Percentiles rank a stretch among this genome's conserved stretches.
phyloP scores from a whole-genome alignment of 1,140 invertebrate species.

The Spodoptera litura region DNA sequence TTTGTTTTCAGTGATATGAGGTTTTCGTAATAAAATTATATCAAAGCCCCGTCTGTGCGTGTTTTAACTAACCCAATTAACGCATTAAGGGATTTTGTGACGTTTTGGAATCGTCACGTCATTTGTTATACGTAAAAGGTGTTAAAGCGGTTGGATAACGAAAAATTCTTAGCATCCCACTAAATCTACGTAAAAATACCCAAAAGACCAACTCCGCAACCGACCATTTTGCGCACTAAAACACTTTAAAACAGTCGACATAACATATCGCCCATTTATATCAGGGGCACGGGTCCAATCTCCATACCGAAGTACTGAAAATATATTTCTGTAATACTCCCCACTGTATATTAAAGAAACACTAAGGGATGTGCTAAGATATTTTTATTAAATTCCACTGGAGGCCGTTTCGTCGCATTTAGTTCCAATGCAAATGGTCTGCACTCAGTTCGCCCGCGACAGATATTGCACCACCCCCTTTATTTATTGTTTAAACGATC shows the following conservation, averaged over 20 bases:
- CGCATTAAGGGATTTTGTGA: background rate
- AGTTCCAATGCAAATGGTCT: constrained; percentile 72
- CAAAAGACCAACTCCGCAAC: constrained; percentile 14
- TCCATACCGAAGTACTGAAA: constrained; percentile 41
- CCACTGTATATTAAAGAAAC: constrained; percentile 62
- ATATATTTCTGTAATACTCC: constrained; percentile 49
- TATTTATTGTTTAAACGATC: constrained; percentile 74
- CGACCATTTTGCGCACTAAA: constrained; percentile 15
- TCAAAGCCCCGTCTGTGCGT: too few species aligned
- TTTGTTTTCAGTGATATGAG: constrained; percentile 18
- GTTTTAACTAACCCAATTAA: too few species aligned
- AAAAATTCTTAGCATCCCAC: too few species aligned
- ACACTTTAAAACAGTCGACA: constrained; percentile 30
- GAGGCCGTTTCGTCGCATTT: constrained; percentile 73
- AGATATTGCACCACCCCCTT: constrained; percentile 75
- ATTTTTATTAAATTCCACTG: constrained; percentile 83
- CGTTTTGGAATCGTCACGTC: background rate
- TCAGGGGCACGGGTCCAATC: constrained; percentile 35
- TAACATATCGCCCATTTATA: constrained; percentile 45
- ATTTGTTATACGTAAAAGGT: too few species aligned
- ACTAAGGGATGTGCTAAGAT: constrained; percentile 69
- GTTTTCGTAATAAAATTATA: background rate
- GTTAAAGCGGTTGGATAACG: too few species aligned
- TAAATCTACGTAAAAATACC: background rate
- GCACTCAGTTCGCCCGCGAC: constrained; percentile 68